Evolutionary conservation across 2,888 invertebrate species (phyloP), one percentile per base, ranked within the genome.

Genomic region (Bellardia bayeri): DNA sequence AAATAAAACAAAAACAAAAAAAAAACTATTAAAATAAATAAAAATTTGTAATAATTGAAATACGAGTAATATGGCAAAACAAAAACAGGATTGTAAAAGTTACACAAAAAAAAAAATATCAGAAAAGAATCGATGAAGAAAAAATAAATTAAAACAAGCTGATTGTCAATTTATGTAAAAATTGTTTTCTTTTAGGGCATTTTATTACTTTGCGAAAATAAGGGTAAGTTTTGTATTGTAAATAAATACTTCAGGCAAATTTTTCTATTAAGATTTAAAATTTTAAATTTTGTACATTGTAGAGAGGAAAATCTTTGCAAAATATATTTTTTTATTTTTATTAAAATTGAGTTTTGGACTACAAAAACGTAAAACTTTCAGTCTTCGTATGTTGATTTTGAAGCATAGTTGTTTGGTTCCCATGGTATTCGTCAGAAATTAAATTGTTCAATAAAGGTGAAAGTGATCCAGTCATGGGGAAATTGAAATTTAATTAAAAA

Each of bases 151-250:
- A 30, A 74, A 74, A 68, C 56, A 89, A 88, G 90, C 90, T 90
- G 90, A 90, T 91, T 90, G 91, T 91, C 90, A 91, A 91, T 91
- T 90, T 90, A 87, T 90, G 90, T 78, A 89, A 86, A 85, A 83
- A 56, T 51, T 14, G 14, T 51, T 51, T 51, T 11, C 45, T 45
- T 45, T 45, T 11, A 45, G 9, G 13, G 7, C 3, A 45, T n/a
- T n/a, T 13, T 51, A 1, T 63, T 45, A 45, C 40, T 54, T 64
- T 63, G 23, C 13, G 11, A 7, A 51, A 51, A 8, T 4, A n/a
- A 51, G 9, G 74, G 76, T 64, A 58, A 40, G 64, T 64, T 51
- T 76, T 2, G 0, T 0, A 51, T n/a, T 6, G 1, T 2, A 51
- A n/a, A 51, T 51, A n/a, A n/a, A 45, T 23, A 23, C 23, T 23